phyloP scores from a whole-genome alignment of 2,797 vertebrate genomes.

The Vultur gryphus region DNA sequence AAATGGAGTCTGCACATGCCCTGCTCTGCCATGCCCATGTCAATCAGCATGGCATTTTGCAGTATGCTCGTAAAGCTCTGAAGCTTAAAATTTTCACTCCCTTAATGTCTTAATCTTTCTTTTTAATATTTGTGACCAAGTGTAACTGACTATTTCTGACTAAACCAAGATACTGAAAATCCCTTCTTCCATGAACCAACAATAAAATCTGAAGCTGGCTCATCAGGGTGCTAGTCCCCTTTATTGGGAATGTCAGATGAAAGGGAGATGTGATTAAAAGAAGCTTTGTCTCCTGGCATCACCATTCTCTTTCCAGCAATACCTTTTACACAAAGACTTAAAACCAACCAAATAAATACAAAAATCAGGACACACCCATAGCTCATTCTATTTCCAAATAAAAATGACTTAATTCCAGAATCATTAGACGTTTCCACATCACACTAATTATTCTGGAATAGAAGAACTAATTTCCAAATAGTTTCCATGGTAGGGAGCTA shows the following conservation, averaged over 20 bases:
- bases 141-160: not conserved
- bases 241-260: not conserved
- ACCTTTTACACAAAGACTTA: constrained; percentile 4
- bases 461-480: constrained; percentile 44
- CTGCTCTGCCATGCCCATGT: not conserved
- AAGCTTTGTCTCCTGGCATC: constrained; percentile 13
- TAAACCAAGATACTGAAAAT: not conserved
- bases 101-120: not conserved
- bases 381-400: constrained; percentile 17
- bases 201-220: not conserved
- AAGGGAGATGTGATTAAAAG: not conserved
- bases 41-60: not conserved
- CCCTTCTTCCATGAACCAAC: not conserved
- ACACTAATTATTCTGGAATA: constrained; percentile 38
- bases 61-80: not conserved
- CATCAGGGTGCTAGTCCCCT: not conserved
- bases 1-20: not conserved
- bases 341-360: not conserved
- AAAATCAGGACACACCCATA: not conserved
- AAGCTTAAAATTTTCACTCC: not conserved
- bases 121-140: not conserved
- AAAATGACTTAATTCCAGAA: constrained; percentile 25
- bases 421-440: constrained; percentile 39
- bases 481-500: constrained; percentile 30
- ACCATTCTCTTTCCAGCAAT: not conserved